Base-by-base conservation (phyloP, 2,888 invertebrate species). In the Euplexia lucipara region DNA sequence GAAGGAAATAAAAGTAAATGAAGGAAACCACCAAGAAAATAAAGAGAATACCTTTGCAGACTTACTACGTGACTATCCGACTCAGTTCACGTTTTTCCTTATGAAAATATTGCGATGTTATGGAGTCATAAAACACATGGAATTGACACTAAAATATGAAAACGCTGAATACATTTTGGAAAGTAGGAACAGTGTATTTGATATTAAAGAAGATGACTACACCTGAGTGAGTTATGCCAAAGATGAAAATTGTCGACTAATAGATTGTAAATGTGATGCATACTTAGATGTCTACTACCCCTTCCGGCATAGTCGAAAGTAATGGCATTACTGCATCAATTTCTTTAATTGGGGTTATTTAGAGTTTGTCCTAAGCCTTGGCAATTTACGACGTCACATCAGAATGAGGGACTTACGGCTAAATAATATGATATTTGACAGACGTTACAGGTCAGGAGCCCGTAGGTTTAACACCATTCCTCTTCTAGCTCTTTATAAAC, bases 81-180 rank as follows among this genome's bases (percentile, higher is more conserved):
- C 26, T 18, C 34, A 20, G 20, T 20, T 70, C 60, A 69, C 44
- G 44, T 18, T 39, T 69, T 49, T 34, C 34, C 39, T 60, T 51
- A 60, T 41, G 20, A 67, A 49, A 44, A 67, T 60, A 60, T 58
- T 48, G 37, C 53, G 9, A 41, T 26, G 22, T 53, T 49, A 35
- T 65, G 16, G 37, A 26, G 14, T 32, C 16, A 41, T 70, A 44
- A 61, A 52, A 61, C 56, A 67, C 70, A 12, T 34, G 39, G 26
- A 49, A 58, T 58, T 58, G 59, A 42, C 59, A 37, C 6, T 32
- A 32, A 58, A 59, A 49, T 58, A 48, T 58, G 32, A 48, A 41
- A 35, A 20, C 1, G 12, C n/a, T 22, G 39, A 42, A 48, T 30
- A 30, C 2, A 41, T 35, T n/a, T 18, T 16, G n/a, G 8, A 20